Conservation (phyloP, 1,140 invertebrate species). For the Arion vulgaris region DNA sequence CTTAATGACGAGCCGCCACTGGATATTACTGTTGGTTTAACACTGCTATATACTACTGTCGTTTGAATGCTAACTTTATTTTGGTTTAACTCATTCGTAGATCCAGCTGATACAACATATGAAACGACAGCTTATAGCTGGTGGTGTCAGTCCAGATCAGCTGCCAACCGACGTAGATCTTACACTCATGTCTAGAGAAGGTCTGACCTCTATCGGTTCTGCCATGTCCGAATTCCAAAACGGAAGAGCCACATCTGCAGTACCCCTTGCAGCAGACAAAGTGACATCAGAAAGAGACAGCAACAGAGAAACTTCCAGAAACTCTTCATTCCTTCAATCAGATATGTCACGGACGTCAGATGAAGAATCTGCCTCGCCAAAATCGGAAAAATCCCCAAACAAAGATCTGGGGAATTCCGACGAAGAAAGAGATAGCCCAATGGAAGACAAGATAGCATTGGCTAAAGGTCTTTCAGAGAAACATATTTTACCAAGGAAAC, state of each 20-base stretch:
- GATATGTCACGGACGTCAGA: neutral
- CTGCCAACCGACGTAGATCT: constrained; percentile 26
- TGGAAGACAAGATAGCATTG: constrained; percentile 15
- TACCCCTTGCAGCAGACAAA: neutral
- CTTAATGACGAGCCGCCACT: no score
- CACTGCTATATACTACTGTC: no score
- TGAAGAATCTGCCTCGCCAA: neutral
- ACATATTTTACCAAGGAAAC: constrained; percentile 16
- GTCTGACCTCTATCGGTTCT: constrained; percentile 14
- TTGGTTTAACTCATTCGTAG: neutral
- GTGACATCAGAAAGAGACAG: neutral
- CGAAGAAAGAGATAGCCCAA: neutral
- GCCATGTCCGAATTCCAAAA: constrained; percentile 28
- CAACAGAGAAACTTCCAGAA: neutral
- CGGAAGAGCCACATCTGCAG: neutral
- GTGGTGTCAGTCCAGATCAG: constrained; percentile 25
- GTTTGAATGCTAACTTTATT: neutral
- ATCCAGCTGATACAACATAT: constrained; percentile 78
- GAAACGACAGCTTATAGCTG: constrained; percentile 82
- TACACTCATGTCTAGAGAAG: constrained; percentile 29
- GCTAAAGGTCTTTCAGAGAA: neutral
- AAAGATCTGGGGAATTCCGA: neutral
- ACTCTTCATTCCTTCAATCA: neutral
- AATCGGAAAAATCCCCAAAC: neutral
- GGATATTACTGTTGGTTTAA: no score